These are phyloP conservation scores for Heliocidaris tuberculata DNA, from an alignment of 35 echinoderm and acorn worm genomes.

Conservation along the genomic window DNA sequence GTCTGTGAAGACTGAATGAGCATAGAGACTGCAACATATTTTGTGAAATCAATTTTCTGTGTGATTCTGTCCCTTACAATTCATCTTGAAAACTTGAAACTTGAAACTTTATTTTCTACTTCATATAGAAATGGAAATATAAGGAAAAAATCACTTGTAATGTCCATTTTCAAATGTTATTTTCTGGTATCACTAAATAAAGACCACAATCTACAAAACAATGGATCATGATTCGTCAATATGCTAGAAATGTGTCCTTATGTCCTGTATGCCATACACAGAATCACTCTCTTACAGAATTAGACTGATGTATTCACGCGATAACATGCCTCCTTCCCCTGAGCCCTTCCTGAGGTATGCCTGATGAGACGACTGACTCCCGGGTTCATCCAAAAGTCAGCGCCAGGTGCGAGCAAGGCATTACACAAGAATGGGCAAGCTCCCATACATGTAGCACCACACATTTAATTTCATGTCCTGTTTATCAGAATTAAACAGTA, in stretches of 20 bases:
- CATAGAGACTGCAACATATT: too few species aligned
- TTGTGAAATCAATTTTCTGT: too few species aligned
- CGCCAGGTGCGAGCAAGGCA: neutral
- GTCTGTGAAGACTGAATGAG: too few species aligned
- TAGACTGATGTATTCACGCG: neutral
- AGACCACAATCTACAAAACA: neutral
- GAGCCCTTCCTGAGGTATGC: neutral
- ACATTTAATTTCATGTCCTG: neutral
- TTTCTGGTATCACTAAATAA: neutral
- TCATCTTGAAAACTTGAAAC: too few species aligned
- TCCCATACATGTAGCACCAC: neutral
- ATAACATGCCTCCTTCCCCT: neutral
- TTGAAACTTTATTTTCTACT: too few species aligned
- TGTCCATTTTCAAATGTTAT: too few species aligned
- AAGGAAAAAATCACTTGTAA: too few species aligned
- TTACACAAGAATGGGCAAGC: neutral
- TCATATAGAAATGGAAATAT: too few species aligned
- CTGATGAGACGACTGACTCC: neutral
- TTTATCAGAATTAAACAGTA: neutral
- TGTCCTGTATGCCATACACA: too few species aligned
- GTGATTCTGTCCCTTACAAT: too few species aligned
- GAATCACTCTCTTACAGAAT: neutral
- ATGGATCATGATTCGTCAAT: neutral
- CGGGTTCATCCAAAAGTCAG: conserved; percentile 15
- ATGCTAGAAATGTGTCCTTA: too few species aligned